Evolutionary conservation across 2,888 invertebrate genomes (phyloP), one percentile per base, ranked within the genome.

Genomic region (Sphaeridia pumilis): DNA sequence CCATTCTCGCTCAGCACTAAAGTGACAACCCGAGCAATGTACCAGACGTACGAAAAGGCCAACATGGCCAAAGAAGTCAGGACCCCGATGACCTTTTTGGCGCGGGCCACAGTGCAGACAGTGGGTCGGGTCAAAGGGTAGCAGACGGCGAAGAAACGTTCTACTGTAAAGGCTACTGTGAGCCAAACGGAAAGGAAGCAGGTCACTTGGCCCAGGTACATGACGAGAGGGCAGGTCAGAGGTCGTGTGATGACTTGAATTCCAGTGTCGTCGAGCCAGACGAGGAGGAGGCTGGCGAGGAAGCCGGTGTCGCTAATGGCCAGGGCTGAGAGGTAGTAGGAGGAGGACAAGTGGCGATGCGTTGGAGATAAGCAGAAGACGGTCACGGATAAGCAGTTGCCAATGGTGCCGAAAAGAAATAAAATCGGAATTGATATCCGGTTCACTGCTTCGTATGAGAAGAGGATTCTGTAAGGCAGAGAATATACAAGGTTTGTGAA

Each of bases 111-210:
- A 0, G 85, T 85, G 69, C 85, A 87, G 71, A 84, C 74, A 3
- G 78, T 76, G 54, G 79, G 81, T 2, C 84, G 73, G 49, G 75
- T 75, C 12, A 79, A 66, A 0, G 79, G 79, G 68, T 85, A 83
- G 59, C 80, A 73, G 1, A 89, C 86, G 0, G 86, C 87, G 4
- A 88, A 79, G 68, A 84, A 88, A 24, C 89, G 76, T 68, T 89
- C 89, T 1, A 85, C 77, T 0, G 88, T 88, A 68, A 89, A 89
- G 0, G 86, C 82, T 5, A 87, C 83, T 22, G 87, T 84, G 56
- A 87, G 76, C 87, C 88, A 89, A 0, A 84, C 82, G 64, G 87
- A 87, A 51, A 83, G 72, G 67, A 84, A 83, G 67, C 83, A 82
- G 57, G 82, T 80, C 52, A 84, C 76, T 64, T 81, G 81, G 25